Base-by-base conservation (phyloP, 2,888 invertebrate genomes). In the Pheosia tremula region DNA sequence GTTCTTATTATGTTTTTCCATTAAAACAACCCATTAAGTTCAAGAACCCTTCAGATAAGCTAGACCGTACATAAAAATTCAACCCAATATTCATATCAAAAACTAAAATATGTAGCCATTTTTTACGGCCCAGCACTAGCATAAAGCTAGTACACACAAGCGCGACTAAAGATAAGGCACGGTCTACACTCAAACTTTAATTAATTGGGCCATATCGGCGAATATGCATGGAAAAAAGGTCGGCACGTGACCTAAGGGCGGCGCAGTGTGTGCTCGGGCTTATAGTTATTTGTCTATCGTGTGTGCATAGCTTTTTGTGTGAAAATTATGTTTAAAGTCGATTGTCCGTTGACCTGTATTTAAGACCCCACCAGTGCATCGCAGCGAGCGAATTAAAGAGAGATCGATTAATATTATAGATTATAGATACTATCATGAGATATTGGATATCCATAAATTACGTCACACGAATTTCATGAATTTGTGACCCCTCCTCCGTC, bases 151-250 rank as follows among this genome's bases (percentile, higher is more conserved):
- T 61, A 63, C 60, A 72, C 69, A 64, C 57, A 57, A 63, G 54
- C 65, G 61, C 62, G 57, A 69, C 66, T 70, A 69, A 64, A 74
- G 85, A 85, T 85, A 85, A 83, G 81, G 85, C 85, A 85, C 85
- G 85, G 68, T 69, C 63, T 71, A 75, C 77, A 79, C 81, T 85
- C 80, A 76, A 81, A 84, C 79, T 81, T 83, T 83, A 84, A 85
- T 85, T 85, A 85, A 84, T 84, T 78, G 81, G 68, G 64, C 74
- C 72, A 73, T 79, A 80, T 74, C 72, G 71, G 63, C 70, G 71
- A 71, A 63, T 77, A 75, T 78, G 77, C 72, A 76, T 75, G 79
- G 78, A 84, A 84, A 83, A 80, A 73, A 64, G 69, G 65, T 64
- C 64, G 62, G 74, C 69, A 79, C 82, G 83, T 83, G 84, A 74